phyloP scores from a whole-genome alignment of 2,888 invertebrate genomes.

The Eupeodes luniger region DNA sequence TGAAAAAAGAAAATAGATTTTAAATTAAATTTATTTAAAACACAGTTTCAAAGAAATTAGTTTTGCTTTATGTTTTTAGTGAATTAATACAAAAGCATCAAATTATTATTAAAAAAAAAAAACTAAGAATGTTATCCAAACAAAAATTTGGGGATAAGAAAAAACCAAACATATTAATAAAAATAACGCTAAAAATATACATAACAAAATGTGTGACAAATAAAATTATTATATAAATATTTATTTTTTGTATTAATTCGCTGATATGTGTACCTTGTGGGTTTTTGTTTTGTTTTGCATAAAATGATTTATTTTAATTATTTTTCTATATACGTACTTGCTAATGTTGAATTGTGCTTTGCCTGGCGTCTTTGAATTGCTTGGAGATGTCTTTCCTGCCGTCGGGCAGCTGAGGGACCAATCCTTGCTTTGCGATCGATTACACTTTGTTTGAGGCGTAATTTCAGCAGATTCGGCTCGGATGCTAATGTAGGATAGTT shows the following conservation, averaged over 20 bases:
- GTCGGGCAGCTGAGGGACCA: conserved; percentile 93
- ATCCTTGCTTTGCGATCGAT: conserved; percentile 93
- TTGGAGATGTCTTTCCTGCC: conserved; percentile 91
- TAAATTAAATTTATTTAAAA: neutral
- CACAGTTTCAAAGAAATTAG: conserved; percentile 34
- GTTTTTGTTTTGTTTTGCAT: neutral
- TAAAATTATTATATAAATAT: conserved; percentile 10
- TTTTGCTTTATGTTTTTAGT: conserved; percentile 76
- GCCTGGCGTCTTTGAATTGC: conserved; percentile 85
- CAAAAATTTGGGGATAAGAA: conserved; percentile 11
- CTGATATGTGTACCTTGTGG: conserved; percentile 40
- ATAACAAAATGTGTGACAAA: conserved; percentile 32
- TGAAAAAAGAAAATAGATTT: conserved; percentile 31
- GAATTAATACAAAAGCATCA: conserved; percentile 77
- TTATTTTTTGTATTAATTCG: conserved; percentile 72
- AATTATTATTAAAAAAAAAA: conserved; percentile 46
- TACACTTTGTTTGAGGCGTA: conserved; percentile 96
- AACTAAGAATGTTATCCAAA: conserved; percentile 41
- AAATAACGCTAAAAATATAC: conserved; percentile 48
- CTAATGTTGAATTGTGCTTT: conserved; percentile 83
- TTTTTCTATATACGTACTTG: conserved; percentile 82
- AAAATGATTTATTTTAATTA: neutral
- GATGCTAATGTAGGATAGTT: conserved; percentile 88
- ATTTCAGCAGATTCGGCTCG: conserved; percentile 98
- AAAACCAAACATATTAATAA: conserved; percentile 63